Percentiles rank a stretch among this genome's conserved stretches.
Evolutionary conservation across 2,888 invertebrate genomes (phyloP).

Genomic region (Pterostichus niger): DNA sequence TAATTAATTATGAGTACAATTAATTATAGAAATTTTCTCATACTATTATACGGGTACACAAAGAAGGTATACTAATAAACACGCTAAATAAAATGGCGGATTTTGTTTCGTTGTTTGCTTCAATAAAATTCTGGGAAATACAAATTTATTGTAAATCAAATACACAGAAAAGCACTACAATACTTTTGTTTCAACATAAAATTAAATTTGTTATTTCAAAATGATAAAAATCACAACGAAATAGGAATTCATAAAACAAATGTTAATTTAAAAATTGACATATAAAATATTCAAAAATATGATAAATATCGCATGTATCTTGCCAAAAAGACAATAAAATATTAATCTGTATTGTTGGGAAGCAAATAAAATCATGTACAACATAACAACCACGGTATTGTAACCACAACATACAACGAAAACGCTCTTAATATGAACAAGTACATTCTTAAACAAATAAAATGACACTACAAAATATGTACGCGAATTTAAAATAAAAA

Average conservation of each 20-base stretch:
- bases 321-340: conserved; percentile 45
- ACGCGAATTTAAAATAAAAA: conserved; percentile 13
- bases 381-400: conserved; percentile 29
- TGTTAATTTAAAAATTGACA: conserved; percentile 38
- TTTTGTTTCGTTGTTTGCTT: conserved; percentile 23
- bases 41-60: conserved; percentile 7
- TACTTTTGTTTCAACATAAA: not conserved
- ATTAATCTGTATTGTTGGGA: conserved; percentile 47
- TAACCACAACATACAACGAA: not conserved
- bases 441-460: conserved; percentile 19
- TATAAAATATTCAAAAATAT: conserved; percentile 28
- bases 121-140: conserved; percentile 3
- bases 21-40: conserved; percentile 16
- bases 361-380: conserved; percentile 47
- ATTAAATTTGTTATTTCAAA: conserved; percentile 10
- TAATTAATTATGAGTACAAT: conserved; percentile 36
- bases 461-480: conserved; percentile 53
- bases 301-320: conserved; percentile 43
- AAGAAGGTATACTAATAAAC: conserved; percentile 17
- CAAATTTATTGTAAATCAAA: conserved; percentile 3
- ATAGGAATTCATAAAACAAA: conserved; percentile 37
- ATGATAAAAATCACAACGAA: not conserved
- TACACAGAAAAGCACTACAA: conserved; percentile 8
- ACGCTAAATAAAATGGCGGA: conserved; percentile 24
- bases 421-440: not conserved